These are phyloP conservation scores for Rallus limicola DNA, from an alignment of 2,113 vertebrate genomes.

Conservation along the genomic window DNA sequence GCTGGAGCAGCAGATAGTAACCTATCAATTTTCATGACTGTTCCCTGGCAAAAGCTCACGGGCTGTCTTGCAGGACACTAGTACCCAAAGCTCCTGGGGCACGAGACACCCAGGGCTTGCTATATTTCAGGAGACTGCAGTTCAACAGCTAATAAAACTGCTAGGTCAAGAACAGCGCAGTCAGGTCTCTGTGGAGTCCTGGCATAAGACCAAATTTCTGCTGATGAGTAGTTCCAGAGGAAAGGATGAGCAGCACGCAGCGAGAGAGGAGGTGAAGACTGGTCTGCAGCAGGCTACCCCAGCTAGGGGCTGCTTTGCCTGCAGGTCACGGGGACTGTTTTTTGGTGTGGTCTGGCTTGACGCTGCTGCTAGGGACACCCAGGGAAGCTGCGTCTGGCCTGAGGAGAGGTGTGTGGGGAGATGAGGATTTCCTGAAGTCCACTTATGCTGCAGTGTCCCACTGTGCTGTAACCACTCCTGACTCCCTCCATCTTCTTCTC, in stretches of 20 bases:
- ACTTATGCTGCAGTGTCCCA: fast-evolving
- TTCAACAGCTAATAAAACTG: slow-evolving; percentile 15
- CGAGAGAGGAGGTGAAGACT: background rate
- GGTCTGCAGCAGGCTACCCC: background rate
- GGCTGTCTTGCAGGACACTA: slow-evolving; percentile 11
- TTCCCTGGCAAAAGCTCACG: slow-evolving; percentile 11
- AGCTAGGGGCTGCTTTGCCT: background rate
- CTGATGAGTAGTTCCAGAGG: background rate
- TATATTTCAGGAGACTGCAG: slow-evolving; percentile 25
- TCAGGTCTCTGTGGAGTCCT: slow-evolving; percentile 23
- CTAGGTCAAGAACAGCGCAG: slow-evolving; percentile 8
- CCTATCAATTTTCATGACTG: slow-evolving; percentile 57
- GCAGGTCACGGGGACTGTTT: background rate
- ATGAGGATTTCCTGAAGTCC: background rate
- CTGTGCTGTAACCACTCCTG: background rate
- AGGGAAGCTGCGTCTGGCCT: background rate
- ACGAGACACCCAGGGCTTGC: slow-evolving; percentile 20
- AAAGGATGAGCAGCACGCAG: background rate
- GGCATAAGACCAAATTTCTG: slow-evolving; percentile 30
- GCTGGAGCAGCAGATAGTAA: slow-evolving; percentile 40
- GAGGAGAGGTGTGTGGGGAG: background rate
- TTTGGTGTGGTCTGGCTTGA: background rate
- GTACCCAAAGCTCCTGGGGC: slow-evolving; percentile 22
- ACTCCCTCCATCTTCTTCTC: background rate
- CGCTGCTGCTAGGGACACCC: background rate